These are phyloP conservation scores for Phenganax stokvisi DNA, from an alignment of 92 coral and sea anemone genomes.

Conservation along the genomic window DNA sequence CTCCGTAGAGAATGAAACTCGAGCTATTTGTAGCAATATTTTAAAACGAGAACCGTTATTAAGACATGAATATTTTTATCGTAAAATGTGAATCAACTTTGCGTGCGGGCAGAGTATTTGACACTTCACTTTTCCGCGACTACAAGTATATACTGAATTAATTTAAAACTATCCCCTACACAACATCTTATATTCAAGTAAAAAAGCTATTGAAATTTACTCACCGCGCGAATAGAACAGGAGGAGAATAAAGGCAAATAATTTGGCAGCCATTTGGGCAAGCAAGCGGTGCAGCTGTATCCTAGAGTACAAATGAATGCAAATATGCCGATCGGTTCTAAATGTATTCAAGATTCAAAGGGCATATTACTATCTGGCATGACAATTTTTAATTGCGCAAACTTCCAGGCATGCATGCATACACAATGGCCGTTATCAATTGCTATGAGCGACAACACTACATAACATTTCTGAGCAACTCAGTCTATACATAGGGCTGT, in stretches of 20 bases:
- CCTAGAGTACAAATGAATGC: neutral
- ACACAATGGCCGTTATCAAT: neutral
- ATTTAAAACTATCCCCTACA: neutral
- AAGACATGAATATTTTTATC: neutral
- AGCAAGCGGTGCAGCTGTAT: neutral
- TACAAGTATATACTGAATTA: neutral
- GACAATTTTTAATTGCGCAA: neutral
- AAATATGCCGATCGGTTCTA: neutral
- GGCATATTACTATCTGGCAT: neutral
- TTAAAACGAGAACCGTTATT: neutral
- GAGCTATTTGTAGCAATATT: neutral
- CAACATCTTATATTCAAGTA: neutral
- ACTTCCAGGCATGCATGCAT: neutral
- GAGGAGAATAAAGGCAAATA: neutral
- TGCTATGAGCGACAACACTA: neutral
- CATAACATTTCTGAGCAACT: too few species aligned
- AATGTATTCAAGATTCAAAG: too few species aligned
- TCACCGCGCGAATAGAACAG: neutral
- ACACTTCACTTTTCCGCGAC: neutral
- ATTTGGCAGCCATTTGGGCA: neutral
- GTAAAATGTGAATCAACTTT: neutral
- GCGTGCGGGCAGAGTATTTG: neutral
- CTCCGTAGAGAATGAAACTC: neutral
- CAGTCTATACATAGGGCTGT: too few species aligned
- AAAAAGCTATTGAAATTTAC: neutral